A percentile compares a stretch with the other conserved stretches of the same genome.
Evolutionary conservation across 1,140 invertebrate species (phyloP).

Genomic region (Alviniconcha marisindica): DNA sequence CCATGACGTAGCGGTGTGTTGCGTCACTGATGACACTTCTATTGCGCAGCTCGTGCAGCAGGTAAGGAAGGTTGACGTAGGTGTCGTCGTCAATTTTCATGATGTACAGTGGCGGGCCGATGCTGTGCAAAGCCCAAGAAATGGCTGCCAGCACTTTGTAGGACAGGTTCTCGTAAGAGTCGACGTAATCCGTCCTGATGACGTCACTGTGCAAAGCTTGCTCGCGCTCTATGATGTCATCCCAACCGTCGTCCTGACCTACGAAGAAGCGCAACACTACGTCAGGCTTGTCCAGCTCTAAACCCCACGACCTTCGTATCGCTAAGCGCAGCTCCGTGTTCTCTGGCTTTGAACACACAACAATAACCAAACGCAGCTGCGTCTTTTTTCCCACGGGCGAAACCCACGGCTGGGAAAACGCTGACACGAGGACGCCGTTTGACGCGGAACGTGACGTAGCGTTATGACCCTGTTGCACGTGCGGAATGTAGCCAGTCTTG

Average conservation of each 20-base stretch:
- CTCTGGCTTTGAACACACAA: constrained; percentile 39
- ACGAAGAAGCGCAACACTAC: constrained; percentile 41
- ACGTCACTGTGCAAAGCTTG: constrained; percentile 82
- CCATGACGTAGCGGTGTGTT: constrained; percentile 37
- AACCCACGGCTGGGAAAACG: not conserved
- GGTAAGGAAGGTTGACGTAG: constrained; percentile 75
- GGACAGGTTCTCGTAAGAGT: constrained; percentile 89
- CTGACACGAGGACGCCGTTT: not conserved
- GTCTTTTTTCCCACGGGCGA: no score
- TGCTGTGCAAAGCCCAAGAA: constrained; percentile 85
- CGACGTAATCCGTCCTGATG: constrained; percentile 86
- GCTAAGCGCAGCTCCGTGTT: constrained; percentile 43
- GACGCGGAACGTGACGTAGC: not conserved
- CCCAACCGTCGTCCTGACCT: constrained; percentile 45
- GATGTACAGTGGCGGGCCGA: constrained; percentile 77
- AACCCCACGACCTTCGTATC: constrained; percentile 53
- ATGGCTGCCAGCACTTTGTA: constrained; percentile 91
- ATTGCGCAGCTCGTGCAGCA: constrained; percentile 53
- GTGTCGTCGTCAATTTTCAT: constrained; percentile 80
- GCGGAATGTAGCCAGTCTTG: not conserved
- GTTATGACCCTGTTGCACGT: not conserved
- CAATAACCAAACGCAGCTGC: constrained; percentile 14
- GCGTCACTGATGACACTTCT: constrained; percentile 35
- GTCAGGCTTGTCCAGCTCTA: not conserved
- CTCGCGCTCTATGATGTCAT: constrained; percentile 79